phyloP scores from a whole-genome alignment of 2,888 invertebrate genomes.

The Notodonta ziczac region DNA sequence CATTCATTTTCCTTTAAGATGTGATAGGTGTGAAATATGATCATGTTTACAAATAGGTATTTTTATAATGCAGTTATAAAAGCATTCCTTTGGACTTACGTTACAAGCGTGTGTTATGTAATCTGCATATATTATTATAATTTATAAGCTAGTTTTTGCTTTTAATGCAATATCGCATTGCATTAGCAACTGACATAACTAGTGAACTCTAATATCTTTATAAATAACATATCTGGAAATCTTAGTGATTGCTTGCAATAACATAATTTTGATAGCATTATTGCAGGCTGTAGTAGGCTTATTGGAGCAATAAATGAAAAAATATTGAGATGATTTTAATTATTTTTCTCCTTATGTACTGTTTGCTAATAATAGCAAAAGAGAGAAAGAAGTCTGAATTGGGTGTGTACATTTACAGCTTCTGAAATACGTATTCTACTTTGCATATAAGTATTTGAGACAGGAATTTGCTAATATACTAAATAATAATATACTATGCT shows the following conservation, averaged over 20 bases:
- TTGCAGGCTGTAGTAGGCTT: no score
- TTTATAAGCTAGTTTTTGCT: conserved; percentile 12
- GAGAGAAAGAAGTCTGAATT: no score
- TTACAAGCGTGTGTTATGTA: background rate
- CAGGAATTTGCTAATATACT: no score
- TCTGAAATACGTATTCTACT: no score
- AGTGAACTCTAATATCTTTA: background rate
- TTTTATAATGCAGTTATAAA: background rate
- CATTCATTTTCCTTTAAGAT: background rate
- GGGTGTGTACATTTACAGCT: no score
- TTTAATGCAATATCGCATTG: conserved; percentile 8
- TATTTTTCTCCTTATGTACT: no score
- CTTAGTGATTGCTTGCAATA: conserved; percentile 2
- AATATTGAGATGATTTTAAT: no score
- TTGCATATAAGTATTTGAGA: no score
- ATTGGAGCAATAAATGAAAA: no score
- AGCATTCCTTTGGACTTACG: background rate
- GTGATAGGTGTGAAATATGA: background rate
- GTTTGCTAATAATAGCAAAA: no score
- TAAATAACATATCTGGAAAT: conserved; percentile 10
- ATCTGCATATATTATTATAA: background rate
- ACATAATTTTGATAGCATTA: background rate
- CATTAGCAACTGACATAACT: background rate
- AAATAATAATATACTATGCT: no score
- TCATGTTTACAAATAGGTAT: background rate